Evolutionary conservation across 2,888 invertebrate species (phyloP).

Genomic region (Acleris cristana): DNA sequence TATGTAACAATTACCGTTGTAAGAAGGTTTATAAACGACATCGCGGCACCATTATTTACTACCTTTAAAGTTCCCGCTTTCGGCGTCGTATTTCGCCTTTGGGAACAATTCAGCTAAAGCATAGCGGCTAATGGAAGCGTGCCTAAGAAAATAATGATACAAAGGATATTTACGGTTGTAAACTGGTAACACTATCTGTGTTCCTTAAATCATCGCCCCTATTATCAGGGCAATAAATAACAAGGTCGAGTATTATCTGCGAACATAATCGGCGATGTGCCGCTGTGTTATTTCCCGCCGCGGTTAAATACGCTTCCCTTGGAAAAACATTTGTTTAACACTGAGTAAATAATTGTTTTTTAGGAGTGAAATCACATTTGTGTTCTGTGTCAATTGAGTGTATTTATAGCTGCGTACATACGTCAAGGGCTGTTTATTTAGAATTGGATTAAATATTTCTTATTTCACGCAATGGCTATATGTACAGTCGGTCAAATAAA

Average conservation of each 20-base stretch:
- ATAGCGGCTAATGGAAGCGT: conserved; percentile 12
- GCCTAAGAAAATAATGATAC: conserved; percentile 58
- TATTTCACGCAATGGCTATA: too few relatives aligned
- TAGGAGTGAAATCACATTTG: conserved; percentile 37
- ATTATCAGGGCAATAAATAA: conserved; percentile 76
- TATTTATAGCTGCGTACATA: conserved; percentile 6
- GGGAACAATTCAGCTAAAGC: conserved; percentile 11
- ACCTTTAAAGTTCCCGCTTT: conserved; percentile 4
- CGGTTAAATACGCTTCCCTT: conserved; percentile 69
- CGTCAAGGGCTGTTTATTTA: neutral
- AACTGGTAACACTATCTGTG: conserved; percentile 70
- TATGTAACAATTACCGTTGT: neutral
- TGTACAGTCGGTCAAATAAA: too few relatives aligned
- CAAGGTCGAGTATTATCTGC: conserved; percentile 66
- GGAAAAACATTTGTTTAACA: conserved; percentile 66
- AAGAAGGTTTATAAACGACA: conserved; percentile 12
- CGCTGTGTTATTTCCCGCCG: conserved; percentile 70
- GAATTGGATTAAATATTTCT: too few relatives aligned
- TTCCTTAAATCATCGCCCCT: conserved; percentile 76
- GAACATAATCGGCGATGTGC: conserved; percentile 74
- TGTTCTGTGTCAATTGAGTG: conserved; percentile 19
- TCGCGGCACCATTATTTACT: conserved; percentile 7
- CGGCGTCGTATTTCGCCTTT: conserved; percentile 7
- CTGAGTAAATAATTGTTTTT: conserved; percentile 54
- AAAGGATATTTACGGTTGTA: conserved; percentile 70